Percentiles rank a stretch among this genome's conserved stretches.
Evolutionary conservation across 2,888 invertebrate genomes (phyloP).

Genomic region (Cryptus armator): DNA sequence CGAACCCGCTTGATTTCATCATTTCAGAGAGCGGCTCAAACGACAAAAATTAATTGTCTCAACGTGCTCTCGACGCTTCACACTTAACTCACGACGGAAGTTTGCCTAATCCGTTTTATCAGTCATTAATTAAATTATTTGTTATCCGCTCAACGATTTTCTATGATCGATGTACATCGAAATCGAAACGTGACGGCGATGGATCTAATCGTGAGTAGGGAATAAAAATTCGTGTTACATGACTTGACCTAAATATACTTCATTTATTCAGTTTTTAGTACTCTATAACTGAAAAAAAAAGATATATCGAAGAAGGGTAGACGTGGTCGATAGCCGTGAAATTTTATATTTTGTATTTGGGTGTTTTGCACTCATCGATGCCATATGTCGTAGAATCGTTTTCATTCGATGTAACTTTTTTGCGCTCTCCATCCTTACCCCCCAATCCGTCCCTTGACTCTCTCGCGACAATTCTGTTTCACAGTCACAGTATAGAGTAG

Average conservation of each 20-base stretch:
- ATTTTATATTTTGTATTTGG: not conserved
- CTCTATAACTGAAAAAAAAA: no score
- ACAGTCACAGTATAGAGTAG: not conserved
- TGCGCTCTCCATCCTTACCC: not conserved
- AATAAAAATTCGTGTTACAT: no score
- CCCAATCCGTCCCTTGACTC: not conserved
- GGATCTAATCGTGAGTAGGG: no score
- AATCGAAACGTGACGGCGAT: no score
- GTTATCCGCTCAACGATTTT: not conserved
- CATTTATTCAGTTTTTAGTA: no score
- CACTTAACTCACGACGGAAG: constrained; percentile 24
- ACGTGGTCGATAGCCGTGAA: not conserved
- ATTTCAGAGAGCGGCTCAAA: constrained; percentile 59
- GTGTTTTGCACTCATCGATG: not conserved
- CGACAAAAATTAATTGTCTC: constrained; percentile 67
- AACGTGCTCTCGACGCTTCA: constrained; percentile 33
- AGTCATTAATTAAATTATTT: not conserved
- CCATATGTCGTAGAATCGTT: constrained; percentile 10
- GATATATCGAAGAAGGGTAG: no score
- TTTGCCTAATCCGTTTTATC: not conserved
- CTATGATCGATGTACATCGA: no score
- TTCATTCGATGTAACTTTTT: constrained; percentile 13
- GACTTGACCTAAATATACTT: no score
- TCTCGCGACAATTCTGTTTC: constrained; percentile 27
- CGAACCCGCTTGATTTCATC: constrained; percentile 81